phyloP scores from a whole-genome alignment of 1,140 invertebrate species.

The Drosophila navojoa region DNA sequence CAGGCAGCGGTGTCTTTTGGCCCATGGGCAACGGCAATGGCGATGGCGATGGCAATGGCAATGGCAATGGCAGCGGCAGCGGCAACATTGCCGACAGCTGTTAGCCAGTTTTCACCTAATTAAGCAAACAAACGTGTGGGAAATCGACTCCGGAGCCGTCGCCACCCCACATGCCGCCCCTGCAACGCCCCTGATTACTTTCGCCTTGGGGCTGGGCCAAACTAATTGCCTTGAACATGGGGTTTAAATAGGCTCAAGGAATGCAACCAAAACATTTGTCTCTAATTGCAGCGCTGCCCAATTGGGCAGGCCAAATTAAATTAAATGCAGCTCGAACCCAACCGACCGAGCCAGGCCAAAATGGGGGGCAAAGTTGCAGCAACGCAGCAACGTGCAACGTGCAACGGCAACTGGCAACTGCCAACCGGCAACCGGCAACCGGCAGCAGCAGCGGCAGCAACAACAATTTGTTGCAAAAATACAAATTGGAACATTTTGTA shows the following conservation, averaged over 20 bases:
- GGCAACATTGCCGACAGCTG: slow-evolving; percentile 57
- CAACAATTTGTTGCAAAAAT: slow-evolving; percentile 78
- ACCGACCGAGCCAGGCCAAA: neutral
- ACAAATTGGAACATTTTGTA: slow-evolving; percentile 81
- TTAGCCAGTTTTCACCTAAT: slow-evolving; percentile 79
- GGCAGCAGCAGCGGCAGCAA: slow-evolving; percentile 39
- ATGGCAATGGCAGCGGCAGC: no score
- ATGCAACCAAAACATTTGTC: slow-evolving; percentile 78
- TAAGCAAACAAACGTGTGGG: slow-evolving; percentile 81
- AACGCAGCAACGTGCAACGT: slow-evolving; percentile 20
- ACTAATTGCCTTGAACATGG: slow-evolving; percentile 78
- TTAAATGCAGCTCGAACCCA: slow-evolving; percentile 67
- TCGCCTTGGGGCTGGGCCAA: slow-evolving; percentile 54
- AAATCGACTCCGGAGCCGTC: slow-evolving; percentile 45
- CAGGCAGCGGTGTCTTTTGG: slow-evolving; percentile 49
- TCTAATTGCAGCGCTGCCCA: slow-evolving; percentile 77
- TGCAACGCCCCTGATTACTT: slow-evolving; percentile 56
- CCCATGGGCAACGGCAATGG: slow-evolving; percentile 1
- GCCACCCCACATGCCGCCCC: neutral
- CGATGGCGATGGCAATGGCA: neutral
- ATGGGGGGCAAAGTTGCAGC: neutral
- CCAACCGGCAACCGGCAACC: slow-evolving; percentile 17
- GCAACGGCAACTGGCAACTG: slow-evolving; percentile 33
- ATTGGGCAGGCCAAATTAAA: slow-evolving; percentile 80
- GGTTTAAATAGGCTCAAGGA: slow-evolving; percentile 71